A percentile compares a stretch with the other conserved stretches of the same genome.
These are phyloP conservation scores for Chloroclysta siterata DNA, from an alignment of 2,888 invertebrate species.

Conservation along the genomic window DNA sequence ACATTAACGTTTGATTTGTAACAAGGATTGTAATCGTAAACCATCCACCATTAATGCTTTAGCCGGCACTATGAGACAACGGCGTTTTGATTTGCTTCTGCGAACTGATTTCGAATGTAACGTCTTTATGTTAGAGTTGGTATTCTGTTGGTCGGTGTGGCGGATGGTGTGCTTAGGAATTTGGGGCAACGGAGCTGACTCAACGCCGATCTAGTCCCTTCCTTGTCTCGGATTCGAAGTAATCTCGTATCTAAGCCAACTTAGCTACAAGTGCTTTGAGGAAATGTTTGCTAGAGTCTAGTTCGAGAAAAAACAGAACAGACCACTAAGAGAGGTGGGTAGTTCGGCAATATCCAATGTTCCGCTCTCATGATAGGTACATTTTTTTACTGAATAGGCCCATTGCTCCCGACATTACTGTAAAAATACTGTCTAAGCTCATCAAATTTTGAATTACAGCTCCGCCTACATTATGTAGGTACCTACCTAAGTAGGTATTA, in stretches of 20 bases:
- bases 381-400: too few species aligned
- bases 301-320: neutral
- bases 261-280: slow-evolving; percentile 18
- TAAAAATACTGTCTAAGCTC: too few species aligned
- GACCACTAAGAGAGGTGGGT: neutral
- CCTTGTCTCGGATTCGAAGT: slow-evolving; percentile 60
- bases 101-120: slow-evolving; percentile 43
- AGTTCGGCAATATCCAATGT: neutral
- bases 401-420: too few species aligned
- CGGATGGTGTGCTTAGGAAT: slow-evolving; percentile 79
- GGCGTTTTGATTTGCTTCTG: slow-evolving; percentile 53
- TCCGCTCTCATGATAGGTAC: neutral
- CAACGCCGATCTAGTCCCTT: slow-evolving; percentile 79
- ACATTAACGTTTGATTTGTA: slow-evolving; percentile 50
- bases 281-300: neutral
- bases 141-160: slow-evolving; percentile 55
- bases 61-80: slow-evolving; percentile 66
- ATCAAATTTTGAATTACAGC: too few species aligned
- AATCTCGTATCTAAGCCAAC: slow-evolving; percentile 52
- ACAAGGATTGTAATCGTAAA: slow-evolving; percentile 52
- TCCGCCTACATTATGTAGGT: too few species aligned
- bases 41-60: slow-evolving; percentile 70
- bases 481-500: too few species aligned
- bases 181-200: slow-evolving; percentile 81
- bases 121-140: slow-evolving; percentile 47